These are phyloP conservation scores for Eretmochelys imbricata DNA, from an alignment of 2,113 vertebrate species.

Conservation along the genomic window DNA sequence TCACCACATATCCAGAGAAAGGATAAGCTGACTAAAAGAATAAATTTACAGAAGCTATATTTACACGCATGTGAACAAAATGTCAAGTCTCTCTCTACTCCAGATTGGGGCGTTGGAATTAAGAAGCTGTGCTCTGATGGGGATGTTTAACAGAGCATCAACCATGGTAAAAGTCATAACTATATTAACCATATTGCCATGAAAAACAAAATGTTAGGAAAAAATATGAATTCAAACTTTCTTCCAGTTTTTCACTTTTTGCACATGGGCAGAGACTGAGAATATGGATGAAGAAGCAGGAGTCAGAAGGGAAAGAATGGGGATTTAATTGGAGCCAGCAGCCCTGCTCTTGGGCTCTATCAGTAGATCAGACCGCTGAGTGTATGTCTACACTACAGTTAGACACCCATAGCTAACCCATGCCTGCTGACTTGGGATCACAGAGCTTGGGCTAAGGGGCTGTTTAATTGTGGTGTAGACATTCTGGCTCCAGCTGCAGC, in stretches of 20 bases:
- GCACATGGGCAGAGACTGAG: background rate
- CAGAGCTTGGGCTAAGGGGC: background rate
- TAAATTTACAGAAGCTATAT: background rate
- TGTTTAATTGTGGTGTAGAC: background rate
- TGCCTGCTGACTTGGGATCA: background rate
- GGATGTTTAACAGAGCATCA: background rate
- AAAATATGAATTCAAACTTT: rapidly evolving
- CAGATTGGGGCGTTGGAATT: background rate
- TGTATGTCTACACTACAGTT: background rate
- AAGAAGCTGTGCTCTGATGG: background rate
- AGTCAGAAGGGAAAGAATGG: background rate
- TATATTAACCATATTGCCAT: background rate
- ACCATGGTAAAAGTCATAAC: background rate
- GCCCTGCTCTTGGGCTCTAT: background rate
- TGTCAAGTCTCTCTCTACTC: background rate
- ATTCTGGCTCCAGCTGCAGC: background rate
- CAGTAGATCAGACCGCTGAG: no score
- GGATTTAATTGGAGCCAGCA: background rate
- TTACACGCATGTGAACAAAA: background rate
- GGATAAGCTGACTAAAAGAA: background rate
- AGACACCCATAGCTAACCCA: no score
- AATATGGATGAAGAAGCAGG: background rate
- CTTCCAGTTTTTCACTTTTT: background rate
- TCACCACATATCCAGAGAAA: background rate
- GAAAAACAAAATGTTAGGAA: background rate